Base-by-base conservation (phyloP, 2,113 vertebrate species). In the Eonycteris spelaea region DNA sequence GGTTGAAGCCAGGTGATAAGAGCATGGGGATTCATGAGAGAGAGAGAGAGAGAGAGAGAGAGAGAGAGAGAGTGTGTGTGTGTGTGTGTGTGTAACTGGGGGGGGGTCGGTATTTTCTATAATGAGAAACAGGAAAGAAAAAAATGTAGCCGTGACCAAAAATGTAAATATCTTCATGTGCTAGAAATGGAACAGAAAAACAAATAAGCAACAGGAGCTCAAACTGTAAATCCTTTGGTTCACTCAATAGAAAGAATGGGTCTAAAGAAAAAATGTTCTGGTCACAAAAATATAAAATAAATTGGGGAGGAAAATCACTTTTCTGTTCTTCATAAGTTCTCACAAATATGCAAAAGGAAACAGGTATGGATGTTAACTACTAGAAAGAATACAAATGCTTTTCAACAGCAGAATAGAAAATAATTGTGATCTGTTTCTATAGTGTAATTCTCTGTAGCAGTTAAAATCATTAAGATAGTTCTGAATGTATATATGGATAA, bases 321-420 rank as follows among this genome's bases (percentile, higher is more conserved):
- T 94, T 73, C 48, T 74, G 5, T 61, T 26, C 61, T 48, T 93
- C 18, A 24, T 91, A 93, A 94, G 71, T 51, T 85, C 59, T 94
- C 45, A 79, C 8, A 92, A 55, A 87, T 90, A 4, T 48, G 24
- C 19, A 70, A 51, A 86, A 86, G 33, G 12, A 55, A 79, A 63
- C 35, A 57, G 7, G 3, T 74, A 33, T 74, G 63, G 68, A 43
- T 86, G 24, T 68, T 91, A 93, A 78, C 45, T 63, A 85, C 28
- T 91, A 78, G 78, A 92, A 94, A 65, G 12, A 94, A 59, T 95
- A 90, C 21, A 95, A 30, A 63, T 86, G 45, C 11, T 93, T 95
- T 92, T 93, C 28, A 88, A 8, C 77, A 94, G 38, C 48, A 28
- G 28, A 83, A 63, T 92, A 40, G 73, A 71, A 94, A 77, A 68